Evolutionary conservation across 2,888 invertebrate genomes (phyloP).

Genomic region (Embidobia sp.): DNA sequence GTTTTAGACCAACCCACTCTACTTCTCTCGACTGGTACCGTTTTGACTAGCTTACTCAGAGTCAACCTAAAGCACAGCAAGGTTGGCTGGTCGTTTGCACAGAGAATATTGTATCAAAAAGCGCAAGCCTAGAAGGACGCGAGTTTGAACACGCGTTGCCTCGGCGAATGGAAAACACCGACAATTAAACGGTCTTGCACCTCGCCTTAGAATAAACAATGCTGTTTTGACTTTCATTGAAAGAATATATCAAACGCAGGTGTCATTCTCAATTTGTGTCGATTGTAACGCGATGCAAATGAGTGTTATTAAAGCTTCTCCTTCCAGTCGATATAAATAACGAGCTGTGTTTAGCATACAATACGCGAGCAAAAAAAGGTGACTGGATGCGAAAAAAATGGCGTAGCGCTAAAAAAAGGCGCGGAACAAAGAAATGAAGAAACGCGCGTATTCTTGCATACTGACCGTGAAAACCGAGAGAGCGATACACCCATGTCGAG

Average conservation of each 20-base stretch:
- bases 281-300: conserved; percentile 42
- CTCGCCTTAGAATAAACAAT: conserved; percentile 2
- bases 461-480: conserved; percentile 42
- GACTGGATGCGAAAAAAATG: too few species aligned
- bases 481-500: conserved; percentile 52
- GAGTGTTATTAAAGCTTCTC: conserved; percentile 32
- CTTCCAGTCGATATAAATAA: conserved; percentile 39
- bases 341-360: conserved; percentile 39
- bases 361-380: conserved; percentile 13
- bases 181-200: neutral
- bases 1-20: too few species aligned
- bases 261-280: conserved; percentile 42
- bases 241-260: conserved; percentile 31
- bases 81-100: too few species aligned
- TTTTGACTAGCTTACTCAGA: too few species aligned
- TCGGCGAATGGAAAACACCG: too few species aligned
- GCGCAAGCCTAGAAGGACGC: too few species aligned
- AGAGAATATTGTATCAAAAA: too few species aligned
- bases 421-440: conserved; percentile 53
- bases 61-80: too few species aligned
- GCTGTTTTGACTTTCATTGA: conserved; percentile 10
- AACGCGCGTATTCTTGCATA: conserved; percentile 47
- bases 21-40: too few species aligned
- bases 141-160: too few species aligned
- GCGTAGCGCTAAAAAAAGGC: conserved; percentile 1